Evolutionary conservation across 2,797 vertebrate species (phyloP).

Genomic region (Gadopsis marmoratus): DNA sequence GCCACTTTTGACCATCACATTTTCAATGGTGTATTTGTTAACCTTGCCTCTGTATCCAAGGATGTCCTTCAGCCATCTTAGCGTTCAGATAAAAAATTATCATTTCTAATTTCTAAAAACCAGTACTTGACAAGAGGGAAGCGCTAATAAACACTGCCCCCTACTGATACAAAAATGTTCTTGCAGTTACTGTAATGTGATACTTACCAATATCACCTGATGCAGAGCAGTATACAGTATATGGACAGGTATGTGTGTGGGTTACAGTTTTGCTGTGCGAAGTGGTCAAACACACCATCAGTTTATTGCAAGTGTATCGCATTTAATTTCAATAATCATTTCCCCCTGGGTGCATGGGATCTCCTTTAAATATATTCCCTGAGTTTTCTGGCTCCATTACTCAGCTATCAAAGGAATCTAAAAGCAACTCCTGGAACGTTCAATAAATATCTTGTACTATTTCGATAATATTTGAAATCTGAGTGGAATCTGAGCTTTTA

Average conservation of each 20-base stretch:
- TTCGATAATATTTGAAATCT: neutral
- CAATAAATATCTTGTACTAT: neutral
- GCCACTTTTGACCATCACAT: neutral
- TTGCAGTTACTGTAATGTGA: constrained; percentile 39
- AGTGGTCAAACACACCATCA: neutral
- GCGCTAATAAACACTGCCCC: constrained; percentile 76
- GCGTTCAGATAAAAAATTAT: constrained; percentile 9
- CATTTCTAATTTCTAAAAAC: constrained; percentile 9
- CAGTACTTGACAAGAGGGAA: neutral
- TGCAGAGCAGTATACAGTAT: neutral
- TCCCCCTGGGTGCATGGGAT: neutral
- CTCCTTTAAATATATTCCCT: neutral
- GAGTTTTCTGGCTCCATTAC: neutral
- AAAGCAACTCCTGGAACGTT: neutral
- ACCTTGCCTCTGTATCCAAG: constrained; percentile 4
- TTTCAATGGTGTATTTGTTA: constrained; percentile 18
- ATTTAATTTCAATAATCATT: neutral
- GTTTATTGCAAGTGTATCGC: neutral
- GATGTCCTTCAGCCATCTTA: constrained; percentile 38
- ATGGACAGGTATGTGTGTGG: neutral
- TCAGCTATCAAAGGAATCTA: neutral
- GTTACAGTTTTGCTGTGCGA: neutral
- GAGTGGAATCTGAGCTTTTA: neutral
- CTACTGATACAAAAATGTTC: constrained; percentile 47
- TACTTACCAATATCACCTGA: neutral